Percentiles rank a stretch among this genome's conserved stretches.
Evolutionary conservation across 2,797 vertebrate species (phyloP).

Genomic region (Danionella dracula): DNA sequence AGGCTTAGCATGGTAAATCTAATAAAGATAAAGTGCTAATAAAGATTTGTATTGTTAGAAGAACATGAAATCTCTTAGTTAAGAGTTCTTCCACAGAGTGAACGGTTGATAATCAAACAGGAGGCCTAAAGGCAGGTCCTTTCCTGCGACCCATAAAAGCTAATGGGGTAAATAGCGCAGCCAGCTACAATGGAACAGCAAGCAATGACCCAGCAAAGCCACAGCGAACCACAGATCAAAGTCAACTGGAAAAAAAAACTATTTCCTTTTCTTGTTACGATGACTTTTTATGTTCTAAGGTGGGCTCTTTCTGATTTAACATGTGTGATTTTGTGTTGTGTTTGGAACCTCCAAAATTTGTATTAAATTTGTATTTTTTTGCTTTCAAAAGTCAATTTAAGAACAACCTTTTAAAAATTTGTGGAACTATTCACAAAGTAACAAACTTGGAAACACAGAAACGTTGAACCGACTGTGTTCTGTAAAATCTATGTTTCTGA

Average conservation of each 20-base stretch:
- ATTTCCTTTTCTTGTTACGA: conserved; percentile 31
- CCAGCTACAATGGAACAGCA: conserved; percentile 37
- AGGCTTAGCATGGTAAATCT: neutral
- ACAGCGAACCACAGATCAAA: conserved; percentile 46
- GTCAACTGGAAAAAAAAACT: conserved; percentile 25
- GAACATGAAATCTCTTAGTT: conserved; percentile 10
- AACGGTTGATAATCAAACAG: conserved; percentile 44
- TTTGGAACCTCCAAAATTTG: neutral
- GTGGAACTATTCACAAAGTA: too few species aligned
- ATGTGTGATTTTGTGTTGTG: too few species aligned
- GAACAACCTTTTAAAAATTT: too few species aligned
- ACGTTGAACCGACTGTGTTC: too few species aligned
- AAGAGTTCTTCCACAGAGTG: conserved; percentile 32
- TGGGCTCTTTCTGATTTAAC: neutral
- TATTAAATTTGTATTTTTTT: too few species aligned
- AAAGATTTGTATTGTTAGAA: conserved; percentile 16
- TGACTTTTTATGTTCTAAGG: neutral
- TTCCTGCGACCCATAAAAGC: conserved; percentile 46
- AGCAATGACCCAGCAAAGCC: conserved; percentile 35
- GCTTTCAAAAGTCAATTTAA: too few species aligned
- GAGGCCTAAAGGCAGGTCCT: conserved; percentile 30
- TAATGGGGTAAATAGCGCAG: conserved; percentile 45
- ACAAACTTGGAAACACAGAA: too few species aligned
- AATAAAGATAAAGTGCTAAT: conserved; percentile 8
- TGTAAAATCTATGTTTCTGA: too few species aligned